Conservation (phyloP, 2,797 vertebrate genomes). For the Alosa sapidissima region DNA sequence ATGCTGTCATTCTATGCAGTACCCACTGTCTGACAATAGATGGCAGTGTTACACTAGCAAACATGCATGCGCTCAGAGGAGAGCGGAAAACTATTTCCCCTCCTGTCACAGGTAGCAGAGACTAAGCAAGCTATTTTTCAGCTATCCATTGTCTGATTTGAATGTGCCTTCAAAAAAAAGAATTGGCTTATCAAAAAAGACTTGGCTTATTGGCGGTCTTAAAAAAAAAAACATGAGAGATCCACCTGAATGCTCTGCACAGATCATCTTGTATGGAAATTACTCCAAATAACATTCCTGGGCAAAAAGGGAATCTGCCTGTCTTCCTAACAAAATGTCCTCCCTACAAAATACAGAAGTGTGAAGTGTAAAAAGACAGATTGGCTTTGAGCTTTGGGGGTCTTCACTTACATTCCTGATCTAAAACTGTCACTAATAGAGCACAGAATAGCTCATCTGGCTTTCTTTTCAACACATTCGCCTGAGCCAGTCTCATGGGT, state of each 20-base stretch:
- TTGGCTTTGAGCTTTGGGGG: neutral
- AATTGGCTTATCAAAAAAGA: neutral
- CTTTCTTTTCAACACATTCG: neutral
- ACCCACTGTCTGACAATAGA: slow-evolving; percentile 19
- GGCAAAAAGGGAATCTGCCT: neutral
- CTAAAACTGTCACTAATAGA: neutral
- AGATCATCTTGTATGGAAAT: neutral
- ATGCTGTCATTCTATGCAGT: neutral
- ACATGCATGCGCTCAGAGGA: neutral
- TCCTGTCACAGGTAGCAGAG: neutral
- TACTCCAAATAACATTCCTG: no score
- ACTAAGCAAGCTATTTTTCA: neutral
- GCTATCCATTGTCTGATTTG: neutral
- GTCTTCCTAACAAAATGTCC: neutral
- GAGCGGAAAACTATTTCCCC: neutral
- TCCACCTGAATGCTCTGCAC: neutral
- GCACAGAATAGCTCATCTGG: neutral
- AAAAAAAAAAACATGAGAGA: neutral
- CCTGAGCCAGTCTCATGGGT: neutral
- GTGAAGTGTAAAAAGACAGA: neutral
- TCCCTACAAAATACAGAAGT: neutral
- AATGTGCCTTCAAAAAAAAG: neutral
- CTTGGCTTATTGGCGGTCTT: neutral
- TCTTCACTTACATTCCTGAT: neutral
- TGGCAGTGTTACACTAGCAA: slow-evolving; percentile 22